Conservation (phyloP, 2,888 invertebrate genomes). For the Abscondita cerata region DNA sequence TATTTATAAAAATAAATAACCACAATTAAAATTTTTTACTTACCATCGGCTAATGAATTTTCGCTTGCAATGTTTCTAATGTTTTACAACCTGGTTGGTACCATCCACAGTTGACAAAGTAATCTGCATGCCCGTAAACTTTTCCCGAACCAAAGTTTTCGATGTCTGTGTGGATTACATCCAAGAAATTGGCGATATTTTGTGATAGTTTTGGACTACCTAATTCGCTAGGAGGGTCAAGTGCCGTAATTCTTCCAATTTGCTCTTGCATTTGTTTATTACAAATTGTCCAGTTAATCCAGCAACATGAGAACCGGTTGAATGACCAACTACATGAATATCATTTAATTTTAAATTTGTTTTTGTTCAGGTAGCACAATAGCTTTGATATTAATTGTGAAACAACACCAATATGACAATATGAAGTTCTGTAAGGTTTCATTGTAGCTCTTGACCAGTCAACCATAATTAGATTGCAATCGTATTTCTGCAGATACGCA, state of each 20-base stretch:
- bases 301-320: slow-evolving; percentile 13
- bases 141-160: background rate
- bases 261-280: background rate
- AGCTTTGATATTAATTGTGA: background rate
- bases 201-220: background rate
- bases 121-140: background rate
- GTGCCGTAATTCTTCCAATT: slow-evolving; percentile 6
- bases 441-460: slow-evolving; percentile 6
- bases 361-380: background rate
- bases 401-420: background rate
- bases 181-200: background rate
- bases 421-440: background rate
- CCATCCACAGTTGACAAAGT: slow-evolving; percentile 4
- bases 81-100: slow-evolving; percentile 3
- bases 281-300: background rate
- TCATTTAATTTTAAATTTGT: background rate
- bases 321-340: slow-evolving; percentile 18
- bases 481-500: slow-evolving; percentile 8
- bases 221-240: background rate
- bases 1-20: too few species aligned
- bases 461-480: slow-evolving; percentile 9
- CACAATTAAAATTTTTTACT: too few species aligned
- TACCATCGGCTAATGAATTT: too few species aligned
- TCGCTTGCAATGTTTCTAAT: too few species aligned
- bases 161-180: slow-evolving; percentile 5